Evolutionary conservation across 2,797 vertebrate species (phyloP).

Genomic region (Craterocephalus amniculus): DNA sequence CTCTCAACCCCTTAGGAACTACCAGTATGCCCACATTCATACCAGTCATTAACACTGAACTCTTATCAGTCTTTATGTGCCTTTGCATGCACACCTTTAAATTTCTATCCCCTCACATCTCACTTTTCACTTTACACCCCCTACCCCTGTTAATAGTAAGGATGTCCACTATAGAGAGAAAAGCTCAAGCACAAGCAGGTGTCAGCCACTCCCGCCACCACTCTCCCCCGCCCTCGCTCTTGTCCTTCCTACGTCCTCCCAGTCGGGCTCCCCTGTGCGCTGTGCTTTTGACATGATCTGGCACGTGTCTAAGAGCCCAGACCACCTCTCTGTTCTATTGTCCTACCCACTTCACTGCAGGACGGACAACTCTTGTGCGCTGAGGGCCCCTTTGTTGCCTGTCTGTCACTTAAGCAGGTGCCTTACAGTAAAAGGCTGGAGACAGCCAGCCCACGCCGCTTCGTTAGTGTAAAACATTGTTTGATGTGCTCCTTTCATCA

Average conservation of each 20-base stretch:
- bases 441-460: constrained; percentile 57
- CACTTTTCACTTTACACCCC: constrained; percentile 30
- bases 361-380: constrained; percentile 69
- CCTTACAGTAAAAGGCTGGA: constrained; percentile 76
- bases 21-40: constrained; percentile 28
- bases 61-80: constrained; percentile 43
- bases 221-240: constrained; percentile 30
- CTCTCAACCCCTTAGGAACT: constrained; percentile 34
- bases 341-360: constrained; percentile 68
- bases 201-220: constrained; percentile 60
- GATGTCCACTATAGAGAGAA: constrained; percentile 62
- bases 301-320: constrained; percentile 78
- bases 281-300: constrained; percentile 71
- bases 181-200: constrained; percentile 84
- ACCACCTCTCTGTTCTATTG: constrained; percentile 78
- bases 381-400: constrained; percentile 73
- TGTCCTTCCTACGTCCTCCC: constrained; percentile 41
- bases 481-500: constrained; percentile 81
- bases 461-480: constrained; percentile 73
- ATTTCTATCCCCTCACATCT: constrained; percentile 38
- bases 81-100: constrained; percentile 53
- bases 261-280: constrained; percentile 37
- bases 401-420: constrained; percentile 85
- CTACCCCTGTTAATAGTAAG: constrained; percentile 38
- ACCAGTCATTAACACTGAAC: constrained; percentile 5